These are phyloP conservation scores for Scophthalmus maximus DNA, from an alignment of 2,113 vertebrate genomes.

Conservation along the genomic window DNA sequence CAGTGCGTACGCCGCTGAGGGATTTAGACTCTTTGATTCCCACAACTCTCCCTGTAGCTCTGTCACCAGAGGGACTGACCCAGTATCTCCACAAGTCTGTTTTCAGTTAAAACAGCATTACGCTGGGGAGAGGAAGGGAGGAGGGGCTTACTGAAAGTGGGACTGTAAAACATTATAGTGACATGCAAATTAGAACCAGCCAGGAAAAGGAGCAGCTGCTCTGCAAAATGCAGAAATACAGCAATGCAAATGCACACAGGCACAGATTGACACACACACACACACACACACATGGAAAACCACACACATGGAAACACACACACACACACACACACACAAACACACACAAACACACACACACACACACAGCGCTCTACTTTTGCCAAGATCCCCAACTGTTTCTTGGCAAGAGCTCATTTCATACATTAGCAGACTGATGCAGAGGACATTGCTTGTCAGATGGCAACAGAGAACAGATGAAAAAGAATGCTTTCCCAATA, in stretches of 20 bases:
- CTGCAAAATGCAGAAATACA: conserved; percentile 32
- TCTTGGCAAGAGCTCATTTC: conserved; percentile 35
- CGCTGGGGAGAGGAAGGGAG: conserved; percentile 16
- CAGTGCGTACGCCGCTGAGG: conserved; percentile 1
- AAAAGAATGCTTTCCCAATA: background rate
- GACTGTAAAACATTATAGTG: conserved; percentile 69
- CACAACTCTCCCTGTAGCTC: conserved; percentile 7
- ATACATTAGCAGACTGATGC: conserved; percentile 36
- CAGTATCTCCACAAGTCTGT: conserved; percentile 39
- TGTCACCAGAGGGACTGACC: conserved; percentile 16
- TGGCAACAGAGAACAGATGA: conserved; percentile 2
- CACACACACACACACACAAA: too few species aligned
- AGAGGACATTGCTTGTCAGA: conserved; percentile 33
- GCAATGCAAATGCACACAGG: background rate
- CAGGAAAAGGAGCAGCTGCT: conserved; percentile 62
- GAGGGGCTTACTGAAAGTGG: conserved; percentile 58
- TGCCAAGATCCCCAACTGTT: conserved; percentile 52
- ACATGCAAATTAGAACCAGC: conserved; percentile 76
- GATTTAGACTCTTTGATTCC: conserved; percentile 12
- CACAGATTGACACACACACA: background rate
- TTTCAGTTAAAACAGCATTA: conserved; percentile 49
- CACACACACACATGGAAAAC: background rate
- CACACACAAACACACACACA: too few species aligned
- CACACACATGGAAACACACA: too few species aligned
- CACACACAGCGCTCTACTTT: background rate